Evolutionary conservation across 2,888 invertebrate genomes (phyloP).

Genomic region (Xanthia togata): DNA sequence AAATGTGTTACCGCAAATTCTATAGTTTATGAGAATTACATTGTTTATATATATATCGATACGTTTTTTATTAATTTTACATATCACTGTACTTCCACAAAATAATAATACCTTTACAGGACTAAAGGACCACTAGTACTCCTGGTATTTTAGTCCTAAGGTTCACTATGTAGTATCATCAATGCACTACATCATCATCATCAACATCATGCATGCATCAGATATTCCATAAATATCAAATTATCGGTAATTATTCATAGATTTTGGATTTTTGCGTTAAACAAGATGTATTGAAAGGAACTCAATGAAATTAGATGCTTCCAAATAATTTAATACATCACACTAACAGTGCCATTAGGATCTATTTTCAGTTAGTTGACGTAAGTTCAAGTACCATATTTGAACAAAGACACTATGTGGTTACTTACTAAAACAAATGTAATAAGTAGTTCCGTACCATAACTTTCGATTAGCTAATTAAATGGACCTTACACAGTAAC

Average conservation of each 20-base stretch:
- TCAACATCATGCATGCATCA: too few relatives aligned
- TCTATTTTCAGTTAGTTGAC: neutral
- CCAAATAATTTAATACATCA: neutral
- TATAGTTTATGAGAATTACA: conserved; percentile 2
- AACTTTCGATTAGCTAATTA: conserved; percentile 13
- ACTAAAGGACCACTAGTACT: neutral
- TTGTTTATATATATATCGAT: neutral
- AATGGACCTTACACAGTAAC: conserved; percentile 15
- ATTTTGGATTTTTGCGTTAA: neutral
- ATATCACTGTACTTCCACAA: neutral
- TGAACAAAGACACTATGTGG: neutral
- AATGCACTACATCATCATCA: too few relatives aligned
- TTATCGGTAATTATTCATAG: neutral
- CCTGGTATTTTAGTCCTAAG: neutral
- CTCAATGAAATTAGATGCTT: neutral
- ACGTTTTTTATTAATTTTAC: neutral
- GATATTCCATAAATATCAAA: neutral
- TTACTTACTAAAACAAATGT: conserved; percentile 8
- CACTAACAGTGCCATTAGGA: neutral
- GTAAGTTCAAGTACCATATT: conserved; percentile 4
- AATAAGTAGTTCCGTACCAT: neutral
- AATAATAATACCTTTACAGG: too few relatives aligned
- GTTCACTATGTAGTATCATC: neutral
- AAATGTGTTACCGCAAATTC: conserved; percentile 20
- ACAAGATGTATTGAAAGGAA: neutral